Evolutionary conservation across 2,797 vertebrate genomes (phyloP).

Genomic region (Carcharodon carcharias): DNA sequence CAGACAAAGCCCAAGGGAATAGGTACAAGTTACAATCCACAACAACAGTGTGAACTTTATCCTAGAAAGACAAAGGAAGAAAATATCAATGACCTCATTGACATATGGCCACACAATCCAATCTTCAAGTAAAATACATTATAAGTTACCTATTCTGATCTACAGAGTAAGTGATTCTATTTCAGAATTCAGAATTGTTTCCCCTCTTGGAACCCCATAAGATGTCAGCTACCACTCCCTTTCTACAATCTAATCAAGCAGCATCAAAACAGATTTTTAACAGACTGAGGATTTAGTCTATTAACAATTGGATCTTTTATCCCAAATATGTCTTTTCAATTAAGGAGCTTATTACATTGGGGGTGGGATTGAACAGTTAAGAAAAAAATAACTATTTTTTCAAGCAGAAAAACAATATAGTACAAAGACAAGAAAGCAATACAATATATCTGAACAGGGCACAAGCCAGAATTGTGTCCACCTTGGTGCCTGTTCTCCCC

Average conservation of each 20-base stretch:
- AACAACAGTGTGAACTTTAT: neutral
- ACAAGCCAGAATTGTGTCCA: neutral
- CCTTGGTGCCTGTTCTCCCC: neutral
- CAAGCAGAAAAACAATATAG: too few species aligned
- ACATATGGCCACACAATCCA: neutral
- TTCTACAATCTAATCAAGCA: neutral
- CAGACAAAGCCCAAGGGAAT: conserved; percentile 2
- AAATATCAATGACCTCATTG: neutral
- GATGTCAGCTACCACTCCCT: neutral
- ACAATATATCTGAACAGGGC: neutral
- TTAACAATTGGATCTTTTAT: neutral
- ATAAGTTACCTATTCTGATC: neutral
- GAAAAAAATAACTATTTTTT: neutral
- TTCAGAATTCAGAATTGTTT: neutral
- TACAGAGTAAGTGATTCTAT: neutral
- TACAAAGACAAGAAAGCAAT: neutral
- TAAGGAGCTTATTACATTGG: neutral
- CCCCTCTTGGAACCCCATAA: neutral
- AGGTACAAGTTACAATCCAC: neutral
- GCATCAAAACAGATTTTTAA: conserved; percentile 2
- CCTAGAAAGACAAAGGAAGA: neutral
- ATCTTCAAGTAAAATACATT: neutral
- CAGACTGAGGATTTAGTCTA: neutral
- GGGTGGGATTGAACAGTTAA: neutral
- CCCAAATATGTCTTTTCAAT: neutral